phyloP scores from a whole-genome alignment of 1,140 invertebrate genomes.

The Drosophila suzukii region DNA sequence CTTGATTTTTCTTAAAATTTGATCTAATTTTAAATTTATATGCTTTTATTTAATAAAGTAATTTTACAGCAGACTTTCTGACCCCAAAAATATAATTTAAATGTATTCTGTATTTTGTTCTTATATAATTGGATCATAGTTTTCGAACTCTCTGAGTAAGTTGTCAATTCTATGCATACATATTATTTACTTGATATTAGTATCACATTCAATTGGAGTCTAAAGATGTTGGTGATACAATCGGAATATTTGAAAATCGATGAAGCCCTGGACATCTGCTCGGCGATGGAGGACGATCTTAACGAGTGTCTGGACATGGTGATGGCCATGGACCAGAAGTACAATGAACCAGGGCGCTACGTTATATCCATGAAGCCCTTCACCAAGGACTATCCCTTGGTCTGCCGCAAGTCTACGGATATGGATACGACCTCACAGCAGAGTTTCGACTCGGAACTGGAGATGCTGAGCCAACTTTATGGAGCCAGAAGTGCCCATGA shows the following conservation, averaged over 20 bases:
- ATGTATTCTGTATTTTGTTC: too few species aligned
- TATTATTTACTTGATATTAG: neutral
- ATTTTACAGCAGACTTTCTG: too few species aligned
- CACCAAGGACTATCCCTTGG: neutral
- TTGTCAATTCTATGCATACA: neutral
- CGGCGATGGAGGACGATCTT: conserved; percentile 31
- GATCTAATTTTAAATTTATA: too few species aligned
- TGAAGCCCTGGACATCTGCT: conserved; percentile 43
- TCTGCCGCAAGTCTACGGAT: neutral
- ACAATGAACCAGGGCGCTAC: conserved; percentile 46
- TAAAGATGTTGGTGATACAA: neutral
- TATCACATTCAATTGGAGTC: neutral
- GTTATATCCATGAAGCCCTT: conserved; percentile 4
- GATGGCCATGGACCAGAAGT: conserved; percentile 40
- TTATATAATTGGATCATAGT: neutral
- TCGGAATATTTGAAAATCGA: conserved; percentile 50
- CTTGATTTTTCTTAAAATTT: too few species aligned
- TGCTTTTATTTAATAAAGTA: too few species aligned
- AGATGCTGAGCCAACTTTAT: neutral
- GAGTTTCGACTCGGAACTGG: conserved; percentile 6
- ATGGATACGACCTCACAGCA: neutral
- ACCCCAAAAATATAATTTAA: too few species aligned
- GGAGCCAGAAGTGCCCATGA: conserved; percentile 42
- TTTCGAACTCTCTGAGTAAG: neutral
- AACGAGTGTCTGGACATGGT: conserved; percentile 37